These are phyloP conservation scores for Cyclargus thomasi DNA, from an alignment of 1,140 invertebrate species.

Conservation along the genomic window DNA sequence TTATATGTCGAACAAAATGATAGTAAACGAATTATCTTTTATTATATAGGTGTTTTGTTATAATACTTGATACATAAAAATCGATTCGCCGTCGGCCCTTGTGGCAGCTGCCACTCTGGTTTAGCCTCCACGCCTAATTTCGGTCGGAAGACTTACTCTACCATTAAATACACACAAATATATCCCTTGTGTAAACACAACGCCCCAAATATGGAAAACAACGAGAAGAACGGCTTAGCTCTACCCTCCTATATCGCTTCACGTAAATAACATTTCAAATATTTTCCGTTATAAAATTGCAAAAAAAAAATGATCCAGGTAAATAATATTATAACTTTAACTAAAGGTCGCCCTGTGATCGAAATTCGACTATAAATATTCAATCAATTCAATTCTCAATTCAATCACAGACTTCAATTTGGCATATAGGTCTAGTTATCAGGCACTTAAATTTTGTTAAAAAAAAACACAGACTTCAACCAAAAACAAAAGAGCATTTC, in stretches of 20 bases:
- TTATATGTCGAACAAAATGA: background rate
- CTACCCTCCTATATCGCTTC: background rate
- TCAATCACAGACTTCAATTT: no score
- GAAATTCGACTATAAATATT: no score
- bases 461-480: no score
- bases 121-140: constrained; percentile 70
- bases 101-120: constrained; percentile 71
- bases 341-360: no score
- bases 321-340: background rate
- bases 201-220: constrained; percentile 57
- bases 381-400: no score
- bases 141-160: constrained; percentile 71
- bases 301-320: background rate
- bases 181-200: constrained; percentile 70
- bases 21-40: background rate
- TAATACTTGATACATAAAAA: constrained; percentile 28
- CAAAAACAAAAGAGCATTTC: no score
- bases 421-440: no score
- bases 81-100: constrained; percentile 40
- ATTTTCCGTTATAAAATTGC: background rate
- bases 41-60: background rate
- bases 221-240: constrained; percentile 52
- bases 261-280: background rate
- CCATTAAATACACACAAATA: constrained; percentile 72
- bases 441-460: no score